Percentiles rank a stretch among this genome's conserved stretches.
phyloP scores from a whole-genome alignment of 1,140 invertebrate genomes.

The Drosophila melanogaster region Release_6_plus_ISO1_MT NT_033779.5:7551001-7551500 shows the following conservation, averaged over 20 bases:
- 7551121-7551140: constrained; percentile 57
- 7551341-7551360: background rate
- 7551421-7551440: constrained; percentile 10
- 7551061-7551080: constrained; percentile 59
- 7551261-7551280: constrained; percentile 48
- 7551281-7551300: constrained; percentile 20
- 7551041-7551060: constrained; percentile 49
- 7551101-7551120: constrained; percentile 56
- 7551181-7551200: constrained; percentile 29
- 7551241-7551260: constrained; percentile 62
- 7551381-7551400: constrained; percentile 59
- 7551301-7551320: constrained; percentile 69
- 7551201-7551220: constrained; percentile 19
- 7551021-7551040: constrained; percentile 28
- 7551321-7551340: constrained; percentile 53
- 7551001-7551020: constrained; percentile 2
- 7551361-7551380: constrained; percentile 1
- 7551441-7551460: constrained; percentile 5
- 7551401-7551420: constrained; percentile 52
- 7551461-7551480: constrained; percentile 4
- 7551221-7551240: constrained; percentile 32
- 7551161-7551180: constrained; percentile 23
- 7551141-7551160: constrained; percentile 68
- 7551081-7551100: constrained; percentile 39
- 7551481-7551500: too few relatives aligned